phyloP scores from a whole-genome alignment of 2,113 vertebrate genomes.

The Bambusicola thoracicus region DNA sequence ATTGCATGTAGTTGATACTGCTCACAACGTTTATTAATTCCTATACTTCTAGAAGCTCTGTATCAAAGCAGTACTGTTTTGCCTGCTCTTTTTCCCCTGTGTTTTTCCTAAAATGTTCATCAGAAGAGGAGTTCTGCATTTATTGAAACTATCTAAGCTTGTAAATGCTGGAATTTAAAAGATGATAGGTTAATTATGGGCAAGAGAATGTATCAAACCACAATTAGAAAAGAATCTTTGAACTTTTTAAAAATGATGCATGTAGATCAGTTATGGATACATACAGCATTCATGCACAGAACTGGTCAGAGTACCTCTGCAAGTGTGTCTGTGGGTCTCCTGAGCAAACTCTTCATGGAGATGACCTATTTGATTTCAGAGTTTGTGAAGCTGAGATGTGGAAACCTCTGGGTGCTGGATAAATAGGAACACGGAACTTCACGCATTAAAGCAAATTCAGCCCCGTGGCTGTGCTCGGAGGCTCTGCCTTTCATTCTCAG shows the following conservation, averaged over 20 bases:
- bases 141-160: neutral
- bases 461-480: neutral
- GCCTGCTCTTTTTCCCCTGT: neutral
- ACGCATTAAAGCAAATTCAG: neutral
- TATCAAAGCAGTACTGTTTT: too few species aligned
- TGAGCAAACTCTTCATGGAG: neutral
- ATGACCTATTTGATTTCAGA: neutral
- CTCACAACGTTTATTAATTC: neutral
- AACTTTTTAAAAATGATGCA: neutral
- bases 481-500: neutral
- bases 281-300: neutral
- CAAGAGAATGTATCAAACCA: neutral
- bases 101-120: too few species aligned
- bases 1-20: rapidly evolving
- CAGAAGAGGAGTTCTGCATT: neutral
- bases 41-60: too few species aligned
- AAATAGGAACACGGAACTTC: neutral
- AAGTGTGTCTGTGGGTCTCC: neutral
- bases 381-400: neutral
- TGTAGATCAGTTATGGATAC: neutral
- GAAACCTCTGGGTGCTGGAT: neutral
- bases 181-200: neutral
- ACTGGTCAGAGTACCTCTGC: neutral
- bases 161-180: neutral
- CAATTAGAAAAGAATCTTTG: neutral